A percentile compares a stretch with the other conserved stretches of the same genome.
phyloP scores from a whole-genome alignment of 1,140 invertebrate genomes.

The Monochamus saltuarius region DNA sequence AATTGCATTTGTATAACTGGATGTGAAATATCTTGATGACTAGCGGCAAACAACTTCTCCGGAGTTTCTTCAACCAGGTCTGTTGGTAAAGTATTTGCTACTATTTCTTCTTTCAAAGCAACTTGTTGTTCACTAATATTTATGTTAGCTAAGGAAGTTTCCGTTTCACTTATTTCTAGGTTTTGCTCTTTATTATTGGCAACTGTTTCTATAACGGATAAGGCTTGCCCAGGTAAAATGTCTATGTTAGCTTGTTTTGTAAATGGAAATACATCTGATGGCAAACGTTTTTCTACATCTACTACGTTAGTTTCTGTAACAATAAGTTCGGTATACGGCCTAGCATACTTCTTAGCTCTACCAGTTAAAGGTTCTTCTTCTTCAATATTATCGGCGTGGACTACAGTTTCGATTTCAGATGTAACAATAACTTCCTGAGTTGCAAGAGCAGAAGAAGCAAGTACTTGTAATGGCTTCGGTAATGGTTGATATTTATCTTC shows the following conservation, averaged over 20 bases:
- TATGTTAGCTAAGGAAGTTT: slow-evolving; percentile 47
- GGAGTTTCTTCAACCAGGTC: slow-evolving; percentile 40
- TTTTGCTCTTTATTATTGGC: slow-evolving; percentile 45
- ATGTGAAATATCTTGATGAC: slow-evolving; percentile 46
- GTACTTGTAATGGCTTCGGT: slow-evolving; percentile 48
- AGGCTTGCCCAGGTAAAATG: slow-evolving; percentile 52
- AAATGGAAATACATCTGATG: slow-evolving; percentile 47
- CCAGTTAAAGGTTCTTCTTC: slow-evolving; percentile 49
- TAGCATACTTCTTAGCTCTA: slow-evolving; percentile 57
- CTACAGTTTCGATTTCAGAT: slow-evolving; percentile 55
- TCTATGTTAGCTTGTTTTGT: slow-evolving; percentile 49
- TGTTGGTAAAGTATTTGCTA: slow-evolving; percentile 37
- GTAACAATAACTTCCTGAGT: slow-evolving; percentile 56
- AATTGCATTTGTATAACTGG: slow-evolving; percentile 52
- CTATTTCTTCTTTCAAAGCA: slow-evolving; percentile 49
- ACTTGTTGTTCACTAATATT: slow-evolving; percentile 50
- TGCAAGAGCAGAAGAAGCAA: slow-evolving; percentile 52
- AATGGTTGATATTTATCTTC: slow-evolving; percentile 54
- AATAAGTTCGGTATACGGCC: slow-evolving; percentile 58
- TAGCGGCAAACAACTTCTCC: slow-evolving; percentile 45
- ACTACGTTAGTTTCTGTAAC: slow-evolving; percentile 58
- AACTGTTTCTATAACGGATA: slow-evolving; percentile 54
- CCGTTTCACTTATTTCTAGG: slow-evolving; percentile 37
- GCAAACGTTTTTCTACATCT: slow-evolving; percentile 55
- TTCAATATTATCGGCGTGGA: slow-evolving; percentile 51